These are phyloP conservation scores for Drosophila albomicans DNA, from an alignment of 1,140 invertebrate genomes.

Conservation along the genomic window DNA sequence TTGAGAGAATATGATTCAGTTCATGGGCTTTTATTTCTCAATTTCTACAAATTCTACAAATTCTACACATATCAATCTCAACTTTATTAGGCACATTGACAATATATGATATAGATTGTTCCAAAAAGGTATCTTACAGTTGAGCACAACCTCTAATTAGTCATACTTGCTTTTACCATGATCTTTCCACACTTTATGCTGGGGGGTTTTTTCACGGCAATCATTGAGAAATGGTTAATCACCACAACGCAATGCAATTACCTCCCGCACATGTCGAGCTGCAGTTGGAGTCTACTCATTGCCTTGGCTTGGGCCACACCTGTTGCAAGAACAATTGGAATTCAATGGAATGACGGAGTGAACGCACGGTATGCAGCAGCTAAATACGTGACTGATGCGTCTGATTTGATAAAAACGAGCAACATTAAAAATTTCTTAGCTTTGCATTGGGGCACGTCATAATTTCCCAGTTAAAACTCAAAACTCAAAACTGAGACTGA, in stretches of 20 bases:
- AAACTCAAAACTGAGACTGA: not conserved
- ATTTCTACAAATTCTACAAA: too few species aligned
- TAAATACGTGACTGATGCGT: conserved; percentile 67
- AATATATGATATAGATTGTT: too few species aligned
- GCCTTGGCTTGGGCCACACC: conserved; percentile 26
- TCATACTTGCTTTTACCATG: conserved; percentile 29
- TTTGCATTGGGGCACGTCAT: conserved; percentile 62
- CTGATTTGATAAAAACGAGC: conserved; percentile 58
- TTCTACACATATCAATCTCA: too few species aligned
- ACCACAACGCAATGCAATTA: conserved; percentile 23
- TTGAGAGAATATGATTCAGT: too few species aligned
- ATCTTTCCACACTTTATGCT: conserved; percentile 59
- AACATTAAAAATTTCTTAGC: conserved; percentile 6
- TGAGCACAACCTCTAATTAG: not conserved
- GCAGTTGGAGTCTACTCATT: not conserved
- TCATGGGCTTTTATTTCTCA: too few species aligned
- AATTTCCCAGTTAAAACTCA: conserved; percentile 25
- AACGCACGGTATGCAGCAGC: not conserved
- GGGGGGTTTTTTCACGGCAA: not conserved
- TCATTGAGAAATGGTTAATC: conserved; percentile 24
- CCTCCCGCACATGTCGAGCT: conserved; percentile 42
- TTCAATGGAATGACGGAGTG: conserved; percentile 26
- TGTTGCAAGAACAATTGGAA: conserved; percentile 23
- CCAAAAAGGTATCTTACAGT: not conserved
- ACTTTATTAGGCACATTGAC: too few species aligned